Conservation (phyloP, 2,888 invertebrate species). For the Lepidonotus clava region DNA sequence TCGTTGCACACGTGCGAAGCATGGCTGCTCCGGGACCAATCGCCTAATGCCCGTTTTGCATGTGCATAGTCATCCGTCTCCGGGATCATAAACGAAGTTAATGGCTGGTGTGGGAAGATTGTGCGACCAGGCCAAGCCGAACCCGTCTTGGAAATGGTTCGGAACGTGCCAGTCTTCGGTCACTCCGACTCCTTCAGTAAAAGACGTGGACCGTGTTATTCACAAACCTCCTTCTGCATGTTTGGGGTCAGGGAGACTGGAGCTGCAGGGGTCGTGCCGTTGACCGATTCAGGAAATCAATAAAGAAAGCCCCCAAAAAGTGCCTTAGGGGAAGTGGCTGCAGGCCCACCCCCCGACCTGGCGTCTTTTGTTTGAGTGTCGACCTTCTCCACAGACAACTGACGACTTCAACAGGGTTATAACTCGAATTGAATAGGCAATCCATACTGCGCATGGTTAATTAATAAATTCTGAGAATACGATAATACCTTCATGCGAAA, state of each 20-base stretch:
- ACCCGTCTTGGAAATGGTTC: too few relatives aligned
- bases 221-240: too few relatives aligned
- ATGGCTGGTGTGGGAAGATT: conserved; percentile 16
- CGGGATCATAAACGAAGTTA: conserved; percentile 30
- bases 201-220: too few relatives aligned
- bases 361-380: not conserved
- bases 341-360: not conserved
- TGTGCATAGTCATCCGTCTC: conserved; percentile 21
- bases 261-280: not conserved
- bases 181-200: too few relatives aligned
- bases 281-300: conserved; percentile 31
- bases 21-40: conserved; percentile 18
- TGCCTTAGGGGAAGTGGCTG: not conserved
- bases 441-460: too few relatives aligned
- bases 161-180: too few relatives aligned
- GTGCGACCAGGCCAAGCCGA: not conserved
- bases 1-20: not conserved
- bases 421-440: not conserved
- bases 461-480: too few relatives aligned
- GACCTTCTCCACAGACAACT: not conserved
- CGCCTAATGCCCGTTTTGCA: conserved; percentile 27
- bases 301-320: conserved; percentile 4
- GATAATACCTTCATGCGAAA: too few relatives aligned
- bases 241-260: too few relatives aligned
- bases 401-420: too few relatives aligned